Conservation (phyloP, 2,888 invertebrate species). For the Erpobdella octoculata region DNA sequence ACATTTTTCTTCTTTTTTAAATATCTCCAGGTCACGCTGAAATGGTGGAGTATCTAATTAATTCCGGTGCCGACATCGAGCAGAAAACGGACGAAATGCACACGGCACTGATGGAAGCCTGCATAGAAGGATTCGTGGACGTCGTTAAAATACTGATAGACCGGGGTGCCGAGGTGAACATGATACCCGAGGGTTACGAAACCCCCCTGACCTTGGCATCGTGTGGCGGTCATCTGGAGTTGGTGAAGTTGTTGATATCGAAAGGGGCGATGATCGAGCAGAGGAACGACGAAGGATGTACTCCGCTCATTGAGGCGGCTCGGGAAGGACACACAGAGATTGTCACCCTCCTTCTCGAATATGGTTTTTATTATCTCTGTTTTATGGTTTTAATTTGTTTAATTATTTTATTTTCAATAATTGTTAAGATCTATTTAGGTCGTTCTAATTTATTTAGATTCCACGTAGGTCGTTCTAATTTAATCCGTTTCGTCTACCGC, state of each 20-base stretch:
- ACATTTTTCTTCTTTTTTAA: neutral
- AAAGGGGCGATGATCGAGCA: slow-evolving; percentile 97
- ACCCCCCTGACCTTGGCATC: slow-evolving; percentile 94
- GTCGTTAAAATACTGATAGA: slow-evolving; percentile 86
- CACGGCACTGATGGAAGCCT: slow-evolving; percentile 97
- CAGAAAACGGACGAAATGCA: slow-evolving; percentile 99
- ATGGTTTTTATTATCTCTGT: slow-evolving; percentile 58
- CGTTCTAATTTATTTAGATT: neutral
- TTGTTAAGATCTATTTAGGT: neutral
- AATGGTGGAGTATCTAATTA: slow-evolving; percentile 88
- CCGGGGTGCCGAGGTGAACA: slow-evolving; percentile 95
- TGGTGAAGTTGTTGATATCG: slow-evolving; percentile 87
- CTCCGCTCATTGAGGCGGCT: slow-evolving; percentile 97
- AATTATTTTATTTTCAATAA: neutral
- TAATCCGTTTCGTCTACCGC: no score
- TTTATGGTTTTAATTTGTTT: neutral
- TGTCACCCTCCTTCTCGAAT: slow-evolving; percentile 85
- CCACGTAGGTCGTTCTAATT: no score
- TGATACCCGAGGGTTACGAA: slow-evolving; percentile 98
- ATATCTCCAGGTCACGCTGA: slow-evolving; percentile 68
- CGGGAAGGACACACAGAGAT: slow-evolving; percentile 93
- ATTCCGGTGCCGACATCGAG: slow-evolving; percentile 90
- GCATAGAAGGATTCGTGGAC: slow-evolving; percentile 98
- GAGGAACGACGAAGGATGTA: slow-evolving; percentile 98
- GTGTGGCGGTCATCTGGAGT: slow-evolving; percentile 93